Base-by-base conservation (phyloP, 2,797 vertebrate genomes). In the Platalea minor region DNA sequence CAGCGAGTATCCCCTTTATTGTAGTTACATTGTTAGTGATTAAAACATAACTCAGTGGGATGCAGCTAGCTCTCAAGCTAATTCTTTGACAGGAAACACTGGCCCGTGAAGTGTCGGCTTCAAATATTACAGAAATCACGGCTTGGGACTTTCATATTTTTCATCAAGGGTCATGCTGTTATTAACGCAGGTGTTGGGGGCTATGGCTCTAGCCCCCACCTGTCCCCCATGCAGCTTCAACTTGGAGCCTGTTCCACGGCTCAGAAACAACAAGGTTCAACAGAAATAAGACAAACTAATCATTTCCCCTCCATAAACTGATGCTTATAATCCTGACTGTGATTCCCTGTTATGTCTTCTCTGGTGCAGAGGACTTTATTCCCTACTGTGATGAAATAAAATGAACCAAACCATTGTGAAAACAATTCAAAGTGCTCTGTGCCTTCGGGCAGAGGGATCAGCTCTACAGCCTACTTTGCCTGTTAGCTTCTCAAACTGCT, bases 311-410 rank as follows among this genome's bases (percentile, higher is more conserved):
- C 37, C 39, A 50, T 64, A 87, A 94, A 89, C 51, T 28, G 33
- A 31, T 82, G 23, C 37, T 93, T 73, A 79, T 89, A 93, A 93
- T 84, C 54, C 41, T 16, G 48, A 35, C 70, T 90, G 46, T 90
- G 83, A 88, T 88, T 91, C 33, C 4, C 23, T 76, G 56, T 69
- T 85, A 56, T 65, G 31, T 78, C 59, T 94, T 94, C 59, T 45
- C 56, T 91, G 67, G 59, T 88, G 80, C 70, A 73, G 83, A 78
- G 39, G 73, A 81, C 80, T 94, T 94, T 85, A 82, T 85, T 95
- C 63, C 85, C 80, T 53, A 51, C 51, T 85, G 88, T 41, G 89
- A 82, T 93, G 74, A 95, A 95, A 91, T 61, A 91, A 96, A 95
- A 75, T 20, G 28, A 95, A 91, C 56, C 23, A 78, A 91, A 46